A percentile compares a stretch with the other conserved stretches of the same genome.
Conservation (phyloP, 2,113 vertebrate species). For the Solenodon paradoxus region DNA sequence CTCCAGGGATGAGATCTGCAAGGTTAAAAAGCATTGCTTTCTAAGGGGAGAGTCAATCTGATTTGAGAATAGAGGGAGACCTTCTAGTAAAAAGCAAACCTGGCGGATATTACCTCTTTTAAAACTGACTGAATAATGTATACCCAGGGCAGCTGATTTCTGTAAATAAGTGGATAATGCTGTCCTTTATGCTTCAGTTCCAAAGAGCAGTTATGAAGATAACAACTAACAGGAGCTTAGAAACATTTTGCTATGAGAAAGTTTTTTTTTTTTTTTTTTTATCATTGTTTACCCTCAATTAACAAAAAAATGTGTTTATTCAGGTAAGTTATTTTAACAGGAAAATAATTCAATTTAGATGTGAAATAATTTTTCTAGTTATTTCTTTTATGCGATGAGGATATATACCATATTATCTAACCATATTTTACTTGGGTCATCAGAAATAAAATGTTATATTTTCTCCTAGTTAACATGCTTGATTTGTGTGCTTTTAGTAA, state of each 20-base stretch:
- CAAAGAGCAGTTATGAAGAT: not conserved
- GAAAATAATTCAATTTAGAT: not conserved
- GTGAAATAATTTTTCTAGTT: not conserved
- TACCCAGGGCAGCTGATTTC: slow-evolving; percentile 44
- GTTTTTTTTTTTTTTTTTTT: not conserved
- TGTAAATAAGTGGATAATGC: slow-evolving; percentile 17
- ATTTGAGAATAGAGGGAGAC: slow-evolving; percentile 77
- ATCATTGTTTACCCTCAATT: not conserved
- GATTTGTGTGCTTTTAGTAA: not conserved
- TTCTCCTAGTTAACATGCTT: not conserved
- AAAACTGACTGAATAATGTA: slow-evolving; percentile 51
- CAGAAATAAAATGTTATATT: not conserved
- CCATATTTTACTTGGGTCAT: not conserved
- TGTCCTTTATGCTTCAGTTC: not conserved
- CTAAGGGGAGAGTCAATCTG: slow-evolving; percentile 76
- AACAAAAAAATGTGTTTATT: not conserved
- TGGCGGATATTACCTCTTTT: slow-evolving; percentile 69
- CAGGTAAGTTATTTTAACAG: not conserved
- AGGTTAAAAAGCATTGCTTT: slow-evolving; percentile 81
- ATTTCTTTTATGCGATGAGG: not conserved
- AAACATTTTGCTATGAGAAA: not conserved
- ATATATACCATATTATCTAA: not conserved
- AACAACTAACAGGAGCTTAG: not conserved
- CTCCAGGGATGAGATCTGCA: slow-evolving; percentile 69
- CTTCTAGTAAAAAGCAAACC: slow-evolving; percentile 60